phyloP scores from a whole-genome alignment of 2,888 invertebrate species.

The Pseudococcus longispinus region DNA sequence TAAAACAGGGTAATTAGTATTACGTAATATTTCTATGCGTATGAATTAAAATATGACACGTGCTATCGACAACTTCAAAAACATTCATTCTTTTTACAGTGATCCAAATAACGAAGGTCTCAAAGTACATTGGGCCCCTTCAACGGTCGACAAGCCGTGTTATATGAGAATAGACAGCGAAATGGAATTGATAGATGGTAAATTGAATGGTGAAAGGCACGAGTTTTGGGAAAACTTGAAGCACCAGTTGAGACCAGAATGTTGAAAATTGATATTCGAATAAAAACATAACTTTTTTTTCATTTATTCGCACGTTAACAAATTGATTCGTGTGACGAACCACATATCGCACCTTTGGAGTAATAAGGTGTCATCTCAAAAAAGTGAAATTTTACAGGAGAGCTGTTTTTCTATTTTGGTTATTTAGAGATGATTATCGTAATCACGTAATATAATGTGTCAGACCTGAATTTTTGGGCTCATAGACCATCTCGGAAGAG shows the following conservation, averaged over 20 bases:
- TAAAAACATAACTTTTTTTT: not conserved
- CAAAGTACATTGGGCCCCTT: not conserved
- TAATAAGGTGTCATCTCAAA: no score
- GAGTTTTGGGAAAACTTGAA: constrained; percentile 31
- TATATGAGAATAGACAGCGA: not conserved
- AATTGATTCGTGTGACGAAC: no score
- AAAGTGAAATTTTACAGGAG: no score
- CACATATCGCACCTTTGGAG: no score
- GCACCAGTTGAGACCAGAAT: not conserved
- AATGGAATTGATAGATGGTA: not conserved
- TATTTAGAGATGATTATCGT: no score
- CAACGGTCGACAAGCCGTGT: constrained; percentile 4
- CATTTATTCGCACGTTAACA: no score
- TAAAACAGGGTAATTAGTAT: constrained; percentile 6
- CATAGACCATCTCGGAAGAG: no score
- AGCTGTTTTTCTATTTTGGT: no score
- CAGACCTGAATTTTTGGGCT: no score
- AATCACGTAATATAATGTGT: no score
- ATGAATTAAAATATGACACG: not conserved
- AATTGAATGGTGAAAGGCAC: not conserved
- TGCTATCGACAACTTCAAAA: no score
- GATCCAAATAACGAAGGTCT: not conserved
- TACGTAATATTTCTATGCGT: not conserved
- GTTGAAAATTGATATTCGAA: not conserved
- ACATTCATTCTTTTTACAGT: not conserved